A percentile compares a stretch with the other conserved stretches of the same genome.
Evolutionary conservation across 37 sponge, comb jelly and placozoan species (phyloP).

Genomic region (Aplysina aerophoba): DNA sequence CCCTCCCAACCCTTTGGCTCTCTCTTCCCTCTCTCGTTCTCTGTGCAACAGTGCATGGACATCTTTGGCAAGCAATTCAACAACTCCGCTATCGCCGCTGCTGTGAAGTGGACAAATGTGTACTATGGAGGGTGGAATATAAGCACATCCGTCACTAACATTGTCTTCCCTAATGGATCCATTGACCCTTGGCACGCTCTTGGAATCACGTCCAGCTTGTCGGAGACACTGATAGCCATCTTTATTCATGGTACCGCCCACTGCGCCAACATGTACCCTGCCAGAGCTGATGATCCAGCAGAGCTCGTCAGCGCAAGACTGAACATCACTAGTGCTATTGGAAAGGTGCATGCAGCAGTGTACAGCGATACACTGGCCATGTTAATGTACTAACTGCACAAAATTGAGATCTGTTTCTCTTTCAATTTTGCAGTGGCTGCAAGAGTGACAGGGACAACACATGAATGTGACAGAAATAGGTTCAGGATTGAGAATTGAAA

Average conservation of each 20-base stretch:
- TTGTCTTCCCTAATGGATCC: conserved; percentile 92
- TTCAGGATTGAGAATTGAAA: no score
- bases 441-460: no score
- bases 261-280: conserved; percentile 96
- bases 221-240: conserved; percentile 35
- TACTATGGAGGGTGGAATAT: conserved; percentile 72
- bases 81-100: neutral
- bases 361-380: no score
- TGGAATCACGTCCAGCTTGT: conserved; percentile 37
- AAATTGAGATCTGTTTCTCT: no score
- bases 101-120: conserved; percentile 60
- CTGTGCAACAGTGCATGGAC: conserved; percentile 54
- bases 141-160: conserved; percentile 58
- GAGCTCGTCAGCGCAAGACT: conserved; percentile 53
- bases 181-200: conserved; percentile 94
- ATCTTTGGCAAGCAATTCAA: conserved; percentile 58
- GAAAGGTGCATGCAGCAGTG: neutral
- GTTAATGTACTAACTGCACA: no score
- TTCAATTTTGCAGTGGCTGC: no score
- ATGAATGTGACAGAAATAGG: no score
- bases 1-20: conserved; percentile 65
- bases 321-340: neutral
- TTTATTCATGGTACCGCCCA: conserved; percentile 89
- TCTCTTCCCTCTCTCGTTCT: conserved; percentile 55
- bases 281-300: conserved; percentile 43